These are phyloP conservation scores for Sebastes kiyomatsui DNA, from an alignment of 2,797 vertebrate species.

Conservation along the genomic window DNA sequence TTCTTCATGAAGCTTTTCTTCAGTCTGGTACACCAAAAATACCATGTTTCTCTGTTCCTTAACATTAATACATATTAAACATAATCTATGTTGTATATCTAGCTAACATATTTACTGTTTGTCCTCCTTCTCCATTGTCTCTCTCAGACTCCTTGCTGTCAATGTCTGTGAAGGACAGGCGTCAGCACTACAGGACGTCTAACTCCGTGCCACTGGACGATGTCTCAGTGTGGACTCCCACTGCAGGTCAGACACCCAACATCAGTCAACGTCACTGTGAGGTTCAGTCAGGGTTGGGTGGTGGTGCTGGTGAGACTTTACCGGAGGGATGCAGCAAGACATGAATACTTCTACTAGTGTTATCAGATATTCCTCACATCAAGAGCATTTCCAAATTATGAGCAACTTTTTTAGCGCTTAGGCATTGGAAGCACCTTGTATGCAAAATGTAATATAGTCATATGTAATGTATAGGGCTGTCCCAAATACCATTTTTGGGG, in stretches of 20 bases:
- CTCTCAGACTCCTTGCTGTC: slow-evolving; percentile 82
- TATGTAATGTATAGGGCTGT: not conserved
- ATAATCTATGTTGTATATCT: not conserved
- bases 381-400: not conserved
- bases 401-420: not conserved
- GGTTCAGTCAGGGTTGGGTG: not conserved
- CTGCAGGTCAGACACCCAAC: slow-evolving; percentile 66
- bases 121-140: not conserved
- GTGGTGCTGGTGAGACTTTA: not conserved
- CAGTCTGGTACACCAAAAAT: not conserved
- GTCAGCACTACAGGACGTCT: slow-evolving; percentile 81
- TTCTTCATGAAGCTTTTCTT: not conserved
- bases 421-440: not conserved
- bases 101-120: not conserved
- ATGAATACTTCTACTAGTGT: not conserved
- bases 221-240: slow-evolving; percentile 84
- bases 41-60: not conserved
- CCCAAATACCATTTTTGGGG: too few species aligned
- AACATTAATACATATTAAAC: not conserved
- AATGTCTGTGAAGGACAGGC: slow-evolving; percentile 79
- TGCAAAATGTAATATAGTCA: not conserved
- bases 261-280: slow-evolving; percentile 19
- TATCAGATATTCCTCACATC: not conserved
- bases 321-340: not conserved
- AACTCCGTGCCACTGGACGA: slow-evolving; percentile 80